Conservation (phyloP, 2,888 invertebrate genomes). For the Meliscaeva auricollis region DNA sequence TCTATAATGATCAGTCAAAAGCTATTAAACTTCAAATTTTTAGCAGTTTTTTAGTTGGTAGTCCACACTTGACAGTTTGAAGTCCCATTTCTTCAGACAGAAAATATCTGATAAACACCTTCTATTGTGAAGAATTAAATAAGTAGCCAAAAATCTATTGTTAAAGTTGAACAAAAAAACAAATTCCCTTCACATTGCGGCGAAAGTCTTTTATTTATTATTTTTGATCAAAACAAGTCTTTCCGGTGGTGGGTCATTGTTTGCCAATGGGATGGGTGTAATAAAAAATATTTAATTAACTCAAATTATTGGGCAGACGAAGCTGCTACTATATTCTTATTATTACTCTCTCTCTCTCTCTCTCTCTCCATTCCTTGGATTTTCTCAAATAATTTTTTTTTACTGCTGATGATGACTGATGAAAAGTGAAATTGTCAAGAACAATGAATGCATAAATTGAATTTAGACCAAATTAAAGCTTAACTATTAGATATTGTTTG, state of each 20-base stretch:
- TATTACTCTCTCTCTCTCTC: too few species aligned
- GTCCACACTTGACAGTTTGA: too few species aligned
- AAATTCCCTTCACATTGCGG: neutral
- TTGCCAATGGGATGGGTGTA: neutral
- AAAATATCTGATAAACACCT: constrained; percentile 1
- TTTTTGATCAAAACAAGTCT: neutral
- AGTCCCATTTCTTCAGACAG: too few species aligned
- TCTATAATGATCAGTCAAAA: too few species aligned
- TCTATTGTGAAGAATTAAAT: neutral
- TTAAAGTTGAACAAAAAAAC: neutral
- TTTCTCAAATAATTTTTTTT: neutral
- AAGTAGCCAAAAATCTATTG: neutral
- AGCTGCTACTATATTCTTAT: neutral
- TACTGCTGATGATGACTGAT: neutral
- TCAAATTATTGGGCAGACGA: neutral
- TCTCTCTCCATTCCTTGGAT: neutral
- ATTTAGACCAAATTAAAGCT: neutral
- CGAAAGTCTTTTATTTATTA: neutral
- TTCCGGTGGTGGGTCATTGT: constrained; percentile 5
- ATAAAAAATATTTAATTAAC: constrained; percentile 5
- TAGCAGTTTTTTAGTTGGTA: too few species aligned
- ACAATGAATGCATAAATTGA: neutral
- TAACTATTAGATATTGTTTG: neutral
- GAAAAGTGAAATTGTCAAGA: neutral
- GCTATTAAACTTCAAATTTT: too few species aligned